Evolutionary conservation across 2,797 vertebrate genomes (phyloP), one percentile per base, ranked within the genome.

Genomic region (Mionectes olivaceus): DNA sequence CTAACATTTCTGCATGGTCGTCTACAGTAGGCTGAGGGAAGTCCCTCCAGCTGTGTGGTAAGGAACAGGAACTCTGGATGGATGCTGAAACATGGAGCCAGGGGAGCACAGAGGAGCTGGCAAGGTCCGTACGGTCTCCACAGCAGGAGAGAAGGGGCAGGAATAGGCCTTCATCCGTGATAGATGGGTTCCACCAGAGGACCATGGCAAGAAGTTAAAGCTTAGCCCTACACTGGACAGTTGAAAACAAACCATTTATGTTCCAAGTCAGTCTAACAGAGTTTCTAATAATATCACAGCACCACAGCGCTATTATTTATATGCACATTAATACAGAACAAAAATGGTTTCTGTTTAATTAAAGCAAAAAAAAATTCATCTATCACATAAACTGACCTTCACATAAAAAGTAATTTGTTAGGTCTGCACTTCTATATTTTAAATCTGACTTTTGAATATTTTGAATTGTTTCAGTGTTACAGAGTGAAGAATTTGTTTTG

Each of bases 71-170:
- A 10, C 18, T 15, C 25, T 60, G 64, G 32, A 10, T 50, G 18
- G 25, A 37, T 5, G 10, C 57, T 3, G 0, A 50, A 74, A 41
- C 21, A 22, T 9, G 11, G 59, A 78, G 19, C 24, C 21, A 24
- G 30, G 17, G 35, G 12, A 78, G 24, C 73, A 39, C 56, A 25
- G 56, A 32, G 25, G 13, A 47, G 52, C 61, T 93, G 64, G 11
- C 1, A 4, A 53, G 9, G 23, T 33, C 49, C 25, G 1, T 16
- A 23, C 1, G 0, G 19, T 33, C 30, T 25, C 44, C 32, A 2
- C 0, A 7, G 59, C 23, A 33, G 75, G 24, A 89, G 68, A 68
- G 63, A 63, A 76, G 22, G 41, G 19, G 35, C 1, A 14, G 21
- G 41, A 41, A 80, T 32, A 60, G 18, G 17, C 24, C 11, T 63